A percentile compares a stretch with the other conserved stretches of the same genome.
phyloP scores from a whole-genome alignment of 2,113 vertebrate species.

The Equus quagga region DNA sequence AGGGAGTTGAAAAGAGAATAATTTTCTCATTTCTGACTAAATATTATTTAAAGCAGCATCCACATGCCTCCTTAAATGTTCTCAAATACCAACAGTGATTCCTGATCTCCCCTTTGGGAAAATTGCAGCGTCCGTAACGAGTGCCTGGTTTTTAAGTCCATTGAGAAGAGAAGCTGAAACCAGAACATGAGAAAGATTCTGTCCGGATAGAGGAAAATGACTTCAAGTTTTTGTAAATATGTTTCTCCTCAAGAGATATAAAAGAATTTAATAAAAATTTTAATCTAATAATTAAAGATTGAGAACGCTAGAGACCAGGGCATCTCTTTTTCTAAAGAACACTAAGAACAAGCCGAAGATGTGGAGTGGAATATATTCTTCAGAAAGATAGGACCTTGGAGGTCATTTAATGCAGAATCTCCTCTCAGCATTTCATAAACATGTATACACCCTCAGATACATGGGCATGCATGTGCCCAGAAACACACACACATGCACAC shows the following conservation, averaged over 20 bases:
- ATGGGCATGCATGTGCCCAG: fast-evolving
- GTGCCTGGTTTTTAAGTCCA: neutral
- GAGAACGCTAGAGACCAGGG: neutral
- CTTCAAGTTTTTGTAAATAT: neutral
- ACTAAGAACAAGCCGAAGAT: neutral
- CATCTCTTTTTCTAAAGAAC: neutral
- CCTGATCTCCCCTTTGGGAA: neutral
- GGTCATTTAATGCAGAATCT: neutral
- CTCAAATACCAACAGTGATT: neutral
- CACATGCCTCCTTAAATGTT: neutral
- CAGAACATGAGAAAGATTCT: neutral
- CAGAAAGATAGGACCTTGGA: neutral
- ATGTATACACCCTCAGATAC: neutral
- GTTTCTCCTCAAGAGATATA: neutral
- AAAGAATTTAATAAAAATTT: neutral
- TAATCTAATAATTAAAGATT: neutral
- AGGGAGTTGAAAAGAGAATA: neutral
- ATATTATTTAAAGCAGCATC: constrained; percentile 29
- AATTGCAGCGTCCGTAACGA: neutral
- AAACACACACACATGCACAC: fast-evolving
- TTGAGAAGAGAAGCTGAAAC: constrained; percentile 29
- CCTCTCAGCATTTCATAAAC: neutral
- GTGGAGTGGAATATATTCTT: neutral
- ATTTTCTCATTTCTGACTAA: constrained; percentile 34
- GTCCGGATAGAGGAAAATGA: neutral